Evolutionary conservation across 2,113 vertebrate genomes (phyloP).

Genomic region (Mobula hypostoma): DNA sequence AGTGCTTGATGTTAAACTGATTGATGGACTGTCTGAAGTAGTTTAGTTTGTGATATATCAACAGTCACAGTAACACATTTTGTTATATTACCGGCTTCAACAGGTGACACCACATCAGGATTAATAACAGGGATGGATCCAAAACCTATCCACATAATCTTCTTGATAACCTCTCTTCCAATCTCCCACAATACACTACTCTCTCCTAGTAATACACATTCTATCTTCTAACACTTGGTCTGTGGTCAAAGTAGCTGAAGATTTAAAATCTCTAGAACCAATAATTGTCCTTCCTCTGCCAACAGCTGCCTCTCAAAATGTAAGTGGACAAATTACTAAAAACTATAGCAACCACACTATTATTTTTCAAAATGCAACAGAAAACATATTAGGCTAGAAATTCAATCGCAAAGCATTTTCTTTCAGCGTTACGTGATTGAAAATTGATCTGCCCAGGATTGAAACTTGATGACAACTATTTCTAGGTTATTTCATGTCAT

Average conservation of each 20-base stretch:
- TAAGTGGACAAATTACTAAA: neutral
- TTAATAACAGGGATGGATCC: conserved; percentile 4
- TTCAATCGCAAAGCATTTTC: no score
- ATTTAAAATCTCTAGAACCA: neutral
- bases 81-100: conserved; percentile 4
- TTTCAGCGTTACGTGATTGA: no score
- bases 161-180: neutral
- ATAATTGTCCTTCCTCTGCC: neutral
- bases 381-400: neutral
- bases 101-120: neutral
- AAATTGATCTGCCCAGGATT: no score
- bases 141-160: neutral
- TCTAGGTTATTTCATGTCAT: no score
- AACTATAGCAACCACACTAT: neutral
- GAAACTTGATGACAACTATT: no score
- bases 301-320: neutral
- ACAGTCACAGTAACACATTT: neutral
- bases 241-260: neutral
- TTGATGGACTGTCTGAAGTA: conserved; percentile 22
- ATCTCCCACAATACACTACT: conserved; percentile 1
- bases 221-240: neutral
- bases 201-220: neutral
- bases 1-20: neutral
- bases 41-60: conserved; percentile 15
- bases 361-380: neutral